phyloP scores from a whole-genome alignment of 2,888 invertebrate species.

The Cenopis cana region DNA sequence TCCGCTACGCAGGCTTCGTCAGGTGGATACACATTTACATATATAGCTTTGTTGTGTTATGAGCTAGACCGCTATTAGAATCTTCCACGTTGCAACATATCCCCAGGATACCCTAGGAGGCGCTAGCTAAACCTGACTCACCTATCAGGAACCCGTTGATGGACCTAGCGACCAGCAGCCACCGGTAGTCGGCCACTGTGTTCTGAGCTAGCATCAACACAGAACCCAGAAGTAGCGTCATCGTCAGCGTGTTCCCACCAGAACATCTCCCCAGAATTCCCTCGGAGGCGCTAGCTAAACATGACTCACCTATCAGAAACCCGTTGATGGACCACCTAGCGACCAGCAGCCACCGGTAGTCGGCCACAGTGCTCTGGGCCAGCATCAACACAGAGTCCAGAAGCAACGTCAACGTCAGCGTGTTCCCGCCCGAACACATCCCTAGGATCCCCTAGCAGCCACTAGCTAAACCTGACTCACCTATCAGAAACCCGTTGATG shows the following conservation, averaged over 20 bases:
- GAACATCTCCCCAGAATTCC: slow-evolving; percentile 88
- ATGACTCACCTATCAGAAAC: slow-evolving; percentile 78
- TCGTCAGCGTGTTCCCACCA: slow-evolving; percentile 86
- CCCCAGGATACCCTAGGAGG: too few relatives aligned
- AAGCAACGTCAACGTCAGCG: slow-evolving; percentile 82
- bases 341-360: slow-evolving; percentile 71
- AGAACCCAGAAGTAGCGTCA: slow-evolving; percentile 81
- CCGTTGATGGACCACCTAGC: slow-evolving; percentile 87
- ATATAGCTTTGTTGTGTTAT: too few relatives aligned
- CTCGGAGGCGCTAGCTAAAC: slow-evolving; percentile 90
- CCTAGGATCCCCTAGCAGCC: slow-evolving; percentile 90
- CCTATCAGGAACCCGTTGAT: slow-evolving; percentile 87
- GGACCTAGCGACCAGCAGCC: slow-evolving; percentile 82
- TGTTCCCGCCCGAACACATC: slow-evolving; percentile 54
- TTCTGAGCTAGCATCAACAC: slow-evolving; percentile 81
- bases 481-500: slow-evolving; percentile 86
- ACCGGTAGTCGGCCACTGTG: slow-evolving; percentile 69
- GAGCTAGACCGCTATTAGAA: too few relatives aligned
- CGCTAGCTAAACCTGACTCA: slow-evolving; percentile 85
- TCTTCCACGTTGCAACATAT: too few relatives aligned
- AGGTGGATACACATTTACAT: too few relatives aligned
- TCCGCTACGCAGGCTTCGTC: too few relatives aligned
- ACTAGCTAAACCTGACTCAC: slow-evolving; percentile 52
- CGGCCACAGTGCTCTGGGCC: slow-evolving; percentile 69
- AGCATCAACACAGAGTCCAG: slow-evolving; percentile 76